Percentiles rank a stretch among this genome's conserved stretches.
Evolutionary conservation across 2,888 invertebrate species (phyloP).

Genomic region (Balanococcus diminutus): DNA sequence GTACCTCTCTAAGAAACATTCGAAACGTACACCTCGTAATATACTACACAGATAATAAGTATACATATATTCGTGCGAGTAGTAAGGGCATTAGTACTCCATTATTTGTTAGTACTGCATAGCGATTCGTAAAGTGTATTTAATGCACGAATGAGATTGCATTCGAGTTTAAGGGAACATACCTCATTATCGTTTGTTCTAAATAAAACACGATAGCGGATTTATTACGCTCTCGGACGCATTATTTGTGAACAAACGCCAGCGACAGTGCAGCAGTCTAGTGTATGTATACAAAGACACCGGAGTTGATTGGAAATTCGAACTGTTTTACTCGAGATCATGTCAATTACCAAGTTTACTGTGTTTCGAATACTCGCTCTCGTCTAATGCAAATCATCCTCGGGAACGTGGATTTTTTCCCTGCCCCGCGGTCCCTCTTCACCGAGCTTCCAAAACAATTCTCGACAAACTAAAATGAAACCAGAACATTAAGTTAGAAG

Average conservation of each 20-base stretch:
- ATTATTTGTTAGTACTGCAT: constrained; percentile 1
- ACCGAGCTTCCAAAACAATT: not conserved
- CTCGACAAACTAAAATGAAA: not conserved
- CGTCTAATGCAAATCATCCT: not conserved
- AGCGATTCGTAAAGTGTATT: not conserved
- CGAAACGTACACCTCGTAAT: not conserved
- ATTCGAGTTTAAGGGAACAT: not conserved
- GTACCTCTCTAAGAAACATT: not conserved
- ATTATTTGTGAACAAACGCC: not conserved
- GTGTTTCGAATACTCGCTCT: not conserved
- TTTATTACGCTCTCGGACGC: not conserved
- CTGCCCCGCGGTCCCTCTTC: not conserved
- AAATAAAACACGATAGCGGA: not conserved
- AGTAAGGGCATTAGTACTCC: not conserved
- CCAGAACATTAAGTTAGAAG: not conserved
- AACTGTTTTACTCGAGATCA: not conserved
- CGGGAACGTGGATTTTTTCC: not conserved
- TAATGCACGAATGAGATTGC: not conserved
- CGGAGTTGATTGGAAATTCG: constrained; percentile 1
- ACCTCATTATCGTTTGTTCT: not conserved
- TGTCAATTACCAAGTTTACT: not conserved
- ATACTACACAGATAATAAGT: not conserved
- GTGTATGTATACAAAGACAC: not conserved
- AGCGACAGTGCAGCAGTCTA: not conserved
- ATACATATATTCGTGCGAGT: not conserved